These are phyloP conservation scores for Heteromyza rotundicornis DNA, from an alignment of 2,888 invertebrate species.

Conservation along the genomic window DNA sequence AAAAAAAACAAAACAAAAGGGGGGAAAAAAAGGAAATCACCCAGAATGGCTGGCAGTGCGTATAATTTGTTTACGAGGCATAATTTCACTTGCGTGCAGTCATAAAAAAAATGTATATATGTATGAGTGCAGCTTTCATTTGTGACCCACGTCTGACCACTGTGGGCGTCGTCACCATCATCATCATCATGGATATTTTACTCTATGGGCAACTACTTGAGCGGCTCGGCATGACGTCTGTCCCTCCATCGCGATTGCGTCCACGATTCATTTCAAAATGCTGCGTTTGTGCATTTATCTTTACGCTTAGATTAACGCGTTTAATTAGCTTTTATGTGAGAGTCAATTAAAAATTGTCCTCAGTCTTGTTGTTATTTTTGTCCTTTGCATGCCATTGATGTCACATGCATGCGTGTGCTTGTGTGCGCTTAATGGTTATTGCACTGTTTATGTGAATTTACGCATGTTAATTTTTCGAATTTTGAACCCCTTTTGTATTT, in stretches of 20 bases:
- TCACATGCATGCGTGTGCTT: neutral
- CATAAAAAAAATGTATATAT: too few species aligned
- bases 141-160: neutral
- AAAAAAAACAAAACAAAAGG: too few species aligned
- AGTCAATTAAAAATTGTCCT: conserved; percentile 17
- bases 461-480: too few species aligned
- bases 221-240: conserved; percentile 10
- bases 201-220: neutral
- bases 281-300: conserved; percentile 25
- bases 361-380: too few species aligned
- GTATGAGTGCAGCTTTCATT: neutral
- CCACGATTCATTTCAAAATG: neutral
- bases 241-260: conserved; percentile 9
- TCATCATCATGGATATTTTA: neutral
- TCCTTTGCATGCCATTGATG: neutral
- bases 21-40: neutral
- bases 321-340: conserved; percentile 27
- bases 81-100: conserved; percentile 17
- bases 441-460: neutral
- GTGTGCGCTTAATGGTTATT: neutral
- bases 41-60: neutral
- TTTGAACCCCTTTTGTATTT: too few species aligned
- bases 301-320: conserved; percentile 31
- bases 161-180: neutral
- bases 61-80: conserved; percentile 18